Conservation (phyloP, 2,797 vertebrate genomes). For the Pterois miles region DNA sequence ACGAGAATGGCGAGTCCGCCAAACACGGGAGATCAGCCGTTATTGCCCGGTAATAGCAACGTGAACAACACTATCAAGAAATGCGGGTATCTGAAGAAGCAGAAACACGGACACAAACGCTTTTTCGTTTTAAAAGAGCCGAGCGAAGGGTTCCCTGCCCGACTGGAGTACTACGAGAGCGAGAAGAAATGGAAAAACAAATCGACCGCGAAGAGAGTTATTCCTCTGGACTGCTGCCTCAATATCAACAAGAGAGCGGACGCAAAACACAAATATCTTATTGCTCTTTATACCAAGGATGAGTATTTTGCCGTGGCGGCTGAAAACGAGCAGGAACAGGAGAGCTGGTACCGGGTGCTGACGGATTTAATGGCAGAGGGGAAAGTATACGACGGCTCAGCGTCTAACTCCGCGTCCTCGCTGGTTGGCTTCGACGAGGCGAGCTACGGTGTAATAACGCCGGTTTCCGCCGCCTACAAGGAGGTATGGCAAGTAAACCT, state of each 20-base stretch:
- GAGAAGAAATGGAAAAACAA: conserved; percentile 99
- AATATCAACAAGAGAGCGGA: conserved; percentile 97
- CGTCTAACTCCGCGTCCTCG: conserved; percentile 83
- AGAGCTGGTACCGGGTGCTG: conserved; percentile 92
- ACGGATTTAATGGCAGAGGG: conserved; percentile 90
- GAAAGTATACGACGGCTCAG: conserved; percentile 83
- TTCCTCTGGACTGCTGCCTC: conserved; percentile 93
- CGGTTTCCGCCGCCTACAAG: conserved; percentile 88
- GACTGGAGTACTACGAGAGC: conserved; percentile 98
- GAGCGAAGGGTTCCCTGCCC: conserved; percentile 85
- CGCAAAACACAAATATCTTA: conserved; percentile 95
- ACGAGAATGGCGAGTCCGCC: conserved; percentile 93
- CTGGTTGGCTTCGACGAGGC: conserved; percentile 88
- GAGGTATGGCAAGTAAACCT: conserved; percentile 98
- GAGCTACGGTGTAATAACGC: conserved; percentile 89
- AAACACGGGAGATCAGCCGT: conserved; percentile 78
- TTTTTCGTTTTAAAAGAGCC: conserved; percentile 93
- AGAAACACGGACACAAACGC: conserved; percentile 96
- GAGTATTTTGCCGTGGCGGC: conserved; percentile 98
- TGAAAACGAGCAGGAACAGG: conserved; percentile 94
- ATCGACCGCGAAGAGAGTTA: conserved; percentile 92
- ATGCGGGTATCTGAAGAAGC: conserved; percentile 95
- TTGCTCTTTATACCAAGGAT: conserved; percentile 97
- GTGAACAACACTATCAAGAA: conserved; percentile 87
- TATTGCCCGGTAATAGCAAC: conserved; percentile 77